Base-by-base conservation (phyloP, 2,113 vertebrate genomes). In the Mobula birostris region DNA sequence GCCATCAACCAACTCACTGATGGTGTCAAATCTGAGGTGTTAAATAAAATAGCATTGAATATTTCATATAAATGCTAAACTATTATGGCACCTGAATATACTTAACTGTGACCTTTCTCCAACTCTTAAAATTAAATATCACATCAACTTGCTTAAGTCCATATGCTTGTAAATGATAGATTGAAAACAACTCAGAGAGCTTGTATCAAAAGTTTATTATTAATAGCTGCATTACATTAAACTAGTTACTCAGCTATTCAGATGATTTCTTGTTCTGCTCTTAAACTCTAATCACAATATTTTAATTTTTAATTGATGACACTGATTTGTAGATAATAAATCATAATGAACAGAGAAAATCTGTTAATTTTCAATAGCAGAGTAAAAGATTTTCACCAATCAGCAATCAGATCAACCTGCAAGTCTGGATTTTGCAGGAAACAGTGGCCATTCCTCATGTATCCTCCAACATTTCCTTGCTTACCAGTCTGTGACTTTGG, bases 141-240 rank as follows among this genome's bases (percentile, higher is more conserved):
- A 93, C 91, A 66, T 90, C 85, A 90, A 32, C 70, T 56, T 56
- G 40, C 36, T 27, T 40, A 93, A 93, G 29, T 56, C 40, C 36
- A 27, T 74, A 56, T 56, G 61, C 88, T 40, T 36, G 36, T 74
- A 74, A 93, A 74, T 93, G 91, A 93, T 93, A 15, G 70, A 93
- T 93, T 93, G 91, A 70, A 93, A 93, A 74, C 91, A 93, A 93
- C 72, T 56, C 74, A n/a, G 24, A 56, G 56, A 74, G 19, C 32
- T 90, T 74, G 21, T 56, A 74, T 76, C 61, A 74, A 74, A 93
- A 70, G 91, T 40, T 40, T 29, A 74, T 74, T 74, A 74, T 93
- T 93, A 93, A 93, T 93, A 36, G 91, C 19, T 48, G 70, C 24
- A 74, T 72, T 68, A 74, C 68, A 74, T 93, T 76, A 93, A 93